Conservation (phyloP, 64 coral and sea anemone genomes). For the Dendrophyllia cribrosa region DNA sequence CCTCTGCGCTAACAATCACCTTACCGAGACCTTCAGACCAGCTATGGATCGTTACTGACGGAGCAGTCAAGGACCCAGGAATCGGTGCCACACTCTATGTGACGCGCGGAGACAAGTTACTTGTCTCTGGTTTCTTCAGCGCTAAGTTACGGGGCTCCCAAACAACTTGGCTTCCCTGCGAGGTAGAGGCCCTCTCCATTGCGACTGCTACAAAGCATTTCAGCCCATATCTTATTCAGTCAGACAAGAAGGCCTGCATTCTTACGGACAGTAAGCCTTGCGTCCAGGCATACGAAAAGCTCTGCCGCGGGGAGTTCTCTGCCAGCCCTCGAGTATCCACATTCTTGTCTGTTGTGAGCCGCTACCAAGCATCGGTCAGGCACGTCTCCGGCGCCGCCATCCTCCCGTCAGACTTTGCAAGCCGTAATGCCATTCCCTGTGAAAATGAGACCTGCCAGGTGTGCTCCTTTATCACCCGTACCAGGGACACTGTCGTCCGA, state of each 20-base stretch:
- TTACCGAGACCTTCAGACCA: background rate
- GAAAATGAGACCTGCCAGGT: slow-evolving; percentile 40
- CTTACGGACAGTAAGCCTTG: slow-evolving; percentile 55
- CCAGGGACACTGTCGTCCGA: slow-evolving; percentile 39
- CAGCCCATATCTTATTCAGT: slow-evolving; percentile 53
- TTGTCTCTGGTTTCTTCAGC: slow-evolving; percentile 42
- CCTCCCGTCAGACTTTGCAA: slow-evolving; percentile 56
- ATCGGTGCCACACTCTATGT: slow-evolving; percentile 30
- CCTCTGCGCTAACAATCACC: background rate
- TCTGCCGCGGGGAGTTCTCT: slow-evolving; percentile 11
- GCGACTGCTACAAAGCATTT: slow-evolving; percentile 49
- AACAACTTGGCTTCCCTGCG: slow-evolving; percentile 24
- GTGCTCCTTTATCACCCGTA: background rate
- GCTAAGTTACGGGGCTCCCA: slow-evolving; percentile 39
- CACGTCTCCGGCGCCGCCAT: slow-evolving; percentile 38
- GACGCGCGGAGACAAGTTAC: slow-evolving; percentile 18
- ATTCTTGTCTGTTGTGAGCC: slow-evolving; percentile 56
- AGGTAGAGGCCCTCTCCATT: slow-evolving; percentile 35
- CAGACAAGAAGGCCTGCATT: slow-evolving; percentile 12
- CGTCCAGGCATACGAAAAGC: slow-evolving; percentile 53
- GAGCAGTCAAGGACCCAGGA: slow-evolving; percentile 12
- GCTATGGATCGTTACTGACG: slow-evolving; percentile 16
- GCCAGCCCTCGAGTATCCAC: slow-evolving; percentile 44
- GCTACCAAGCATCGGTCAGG: slow-evolving; percentile 38
- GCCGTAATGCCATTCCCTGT: slow-evolving; percentile 37